Evolutionary conservation across 53 echinoderm and acorn worm species (phyloP).

Genomic region (Arbacia lixula): DNA sequence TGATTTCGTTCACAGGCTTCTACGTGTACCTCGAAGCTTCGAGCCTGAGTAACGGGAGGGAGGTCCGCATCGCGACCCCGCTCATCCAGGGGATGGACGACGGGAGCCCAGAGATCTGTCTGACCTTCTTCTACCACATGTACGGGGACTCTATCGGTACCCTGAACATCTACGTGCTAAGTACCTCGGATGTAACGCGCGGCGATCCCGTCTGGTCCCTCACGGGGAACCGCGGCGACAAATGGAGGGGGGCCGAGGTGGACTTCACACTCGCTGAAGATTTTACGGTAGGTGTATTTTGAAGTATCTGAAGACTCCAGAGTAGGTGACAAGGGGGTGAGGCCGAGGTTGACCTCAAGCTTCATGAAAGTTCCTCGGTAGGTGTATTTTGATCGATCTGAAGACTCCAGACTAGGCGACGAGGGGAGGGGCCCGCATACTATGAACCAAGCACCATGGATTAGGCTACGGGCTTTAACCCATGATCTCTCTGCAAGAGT

Average conservation of each 20-base stretch:
- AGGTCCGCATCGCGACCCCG: constrained; percentile 18
- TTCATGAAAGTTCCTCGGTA: too few species aligned
- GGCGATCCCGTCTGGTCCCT: constrained; percentile 63
- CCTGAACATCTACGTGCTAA: constrained; percentile 24
- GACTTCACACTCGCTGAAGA: constrained; percentile 34
- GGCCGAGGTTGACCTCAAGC: too few species aligned
- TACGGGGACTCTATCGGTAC: constrained; percentile 47
- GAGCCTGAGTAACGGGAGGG: not conserved
- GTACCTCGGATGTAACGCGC: not conserved
- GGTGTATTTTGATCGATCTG: too few species aligned
- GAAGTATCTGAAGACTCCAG: too few species aligned
- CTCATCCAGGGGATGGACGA: constrained; percentile 15
- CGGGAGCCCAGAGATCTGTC: constrained; percentile 18
- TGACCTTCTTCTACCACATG: constrained; percentile 71
- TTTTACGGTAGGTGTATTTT: constrained; percentile 61
- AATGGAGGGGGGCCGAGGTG: constrained; percentile 79
- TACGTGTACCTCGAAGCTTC: constrained; percentile 47
- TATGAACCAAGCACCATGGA: too few species aligned
- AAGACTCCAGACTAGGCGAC: too few species aligned
- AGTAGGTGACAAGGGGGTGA: too few species aligned
- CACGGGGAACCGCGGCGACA: constrained; percentile 74
- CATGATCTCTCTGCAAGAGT: too few species aligned
- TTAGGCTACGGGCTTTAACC: too few species aligned
- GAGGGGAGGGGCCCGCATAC: too few species aligned
- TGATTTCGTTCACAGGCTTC: constrained; percentile 36